These are phyloP conservation scores for Nymphalis polychloros DNA, from an alignment of 2,888 invertebrate genomes.

Conservation along the genomic window DNA sequence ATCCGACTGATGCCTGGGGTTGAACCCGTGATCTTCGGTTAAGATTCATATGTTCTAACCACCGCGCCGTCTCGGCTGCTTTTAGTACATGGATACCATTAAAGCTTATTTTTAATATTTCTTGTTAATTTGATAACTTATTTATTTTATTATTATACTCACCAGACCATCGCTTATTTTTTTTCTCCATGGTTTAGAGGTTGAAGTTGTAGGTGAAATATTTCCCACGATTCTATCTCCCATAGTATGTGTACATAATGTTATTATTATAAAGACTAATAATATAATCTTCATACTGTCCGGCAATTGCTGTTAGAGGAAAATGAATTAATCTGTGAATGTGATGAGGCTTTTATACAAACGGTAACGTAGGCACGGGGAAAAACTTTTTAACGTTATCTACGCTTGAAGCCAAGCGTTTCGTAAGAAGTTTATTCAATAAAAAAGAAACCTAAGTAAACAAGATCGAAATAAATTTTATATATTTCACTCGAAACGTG, in stretches of 20 bases:
- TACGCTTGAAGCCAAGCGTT: not conserved
- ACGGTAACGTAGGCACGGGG: slow-evolving; percentile 21
- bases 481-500: not conserved
- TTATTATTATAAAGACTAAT: slow-evolving; percentile 43
- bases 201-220: slow-evolving; percentile 44
- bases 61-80: too few relatives aligned
- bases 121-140: not conserved
- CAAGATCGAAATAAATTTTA: not conserved
- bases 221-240: slow-evolving; percentile 37
- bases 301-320: slow-evolving; percentile 3
- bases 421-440: not conserved
- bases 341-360: slow-evolving; percentile 28
- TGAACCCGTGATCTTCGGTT: too few relatives aligned
- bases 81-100: too few relatives aligned
- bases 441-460: not conserved
- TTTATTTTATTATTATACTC: slow-evolving; percentile 36
- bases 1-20: too few relatives aligned
- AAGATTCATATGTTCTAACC: too few relatives aligned
- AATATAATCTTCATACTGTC: slow-evolving; percentile 46
- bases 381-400: slow-evolving; percentile 15
- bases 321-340: slow-evolving; percentile 22
- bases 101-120: too few relatives aligned
- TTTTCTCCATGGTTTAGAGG: slow-evolving; percentile 51
- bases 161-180: slow-evolving; percentile 58
- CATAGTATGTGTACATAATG: slow-evolving; percentile 41